A percentile compares a stretch with the other conserved stretches of the same genome.
These are phyloP conservation scores for Girardinichthys multiradiatus DNA, from an alignment of 2,113 vertebrate species.

Conservation along the genomic window DNA sequence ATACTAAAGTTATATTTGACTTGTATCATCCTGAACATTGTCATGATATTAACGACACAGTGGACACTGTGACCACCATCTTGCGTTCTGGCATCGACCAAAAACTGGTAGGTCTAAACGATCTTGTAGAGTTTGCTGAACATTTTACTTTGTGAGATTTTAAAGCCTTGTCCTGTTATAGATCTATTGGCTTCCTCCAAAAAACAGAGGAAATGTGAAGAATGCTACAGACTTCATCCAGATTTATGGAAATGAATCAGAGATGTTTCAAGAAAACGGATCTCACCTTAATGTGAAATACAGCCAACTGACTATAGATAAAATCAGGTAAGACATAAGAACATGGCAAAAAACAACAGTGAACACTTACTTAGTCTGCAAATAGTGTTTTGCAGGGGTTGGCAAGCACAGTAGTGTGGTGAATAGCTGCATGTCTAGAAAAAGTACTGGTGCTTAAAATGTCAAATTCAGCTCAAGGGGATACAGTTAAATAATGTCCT, in stretches of 20 bases:
- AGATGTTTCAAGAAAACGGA: slow-evolving; percentile 45
- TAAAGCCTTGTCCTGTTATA: slow-evolving; percentile 48
- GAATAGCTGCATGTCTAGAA: slow-evolving; percentile 46
- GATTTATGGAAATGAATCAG: slow-evolving; percentile 74
- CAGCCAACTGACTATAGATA: slow-evolving; percentile 72
- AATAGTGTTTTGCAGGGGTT: background rate
- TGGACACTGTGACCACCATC: slow-evolving; percentile 75
- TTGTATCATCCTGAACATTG: slow-evolving; percentile 77
- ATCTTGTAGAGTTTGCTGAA: background rate
- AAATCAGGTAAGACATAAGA: slow-evolving; percentile 83
- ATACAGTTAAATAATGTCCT: slow-evolving; percentile 10
- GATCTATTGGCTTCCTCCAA: slow-evolving; percentile 90
- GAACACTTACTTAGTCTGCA: background rate
- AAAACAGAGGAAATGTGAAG: slow-evolving; percentile 77
- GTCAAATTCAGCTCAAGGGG: slow-evolving; percentile 14
- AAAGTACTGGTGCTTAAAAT: slow-evolving; percentile 10
- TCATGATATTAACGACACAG: slow-evolving; percentile 78
- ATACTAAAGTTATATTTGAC: slow-evolving; percentile 90
- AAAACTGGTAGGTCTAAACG: slow-evolving; percentile 75
- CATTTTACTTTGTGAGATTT: background rate
- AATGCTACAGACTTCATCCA: slow-evolving; percentile 82
- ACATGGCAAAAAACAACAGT: slow-evolving; percentile 16
- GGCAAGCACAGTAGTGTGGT: slow-evolving; percentile 6
- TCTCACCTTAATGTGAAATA: slow-evolving; percentile 85
- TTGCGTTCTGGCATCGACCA: slow-evolving; percentile 71